These are phyloP conservation scores for Thryonomys swinderianus DNA, from an alignment of 2,113 vertebrate genomes.

Conservation along the genomic window DNA sequence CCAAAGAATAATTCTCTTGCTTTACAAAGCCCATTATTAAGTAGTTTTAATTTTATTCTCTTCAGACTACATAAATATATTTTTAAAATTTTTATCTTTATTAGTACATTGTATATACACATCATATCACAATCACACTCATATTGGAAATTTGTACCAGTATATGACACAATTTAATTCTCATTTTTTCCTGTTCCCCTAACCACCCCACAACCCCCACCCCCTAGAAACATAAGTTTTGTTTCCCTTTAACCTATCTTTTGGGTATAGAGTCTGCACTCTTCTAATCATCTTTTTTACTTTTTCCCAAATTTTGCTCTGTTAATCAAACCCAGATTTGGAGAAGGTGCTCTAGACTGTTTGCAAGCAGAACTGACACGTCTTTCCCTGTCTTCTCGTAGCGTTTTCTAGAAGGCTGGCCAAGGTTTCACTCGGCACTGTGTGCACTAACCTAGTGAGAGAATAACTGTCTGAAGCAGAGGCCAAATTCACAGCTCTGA, in stretches of 20 bases:
- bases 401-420: neutral
- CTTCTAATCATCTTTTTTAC: neutral
- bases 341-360: neutral
- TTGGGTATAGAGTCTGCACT: neutral
- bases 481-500: neutral
- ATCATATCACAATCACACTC: no score
- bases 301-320: neutral
- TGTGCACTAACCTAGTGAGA: neutral
- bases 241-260: neutral
- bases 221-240: no score
- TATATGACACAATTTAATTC: no score
- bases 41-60: no score
- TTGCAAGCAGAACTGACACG: neutral
- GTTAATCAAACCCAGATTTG: constrained; percentile 20
- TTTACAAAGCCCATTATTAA: no score
- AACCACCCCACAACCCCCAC: no score
- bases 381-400: neutral
- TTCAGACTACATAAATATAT: no score
- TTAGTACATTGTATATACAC: no score
- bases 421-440: neutral
- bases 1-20: no score
- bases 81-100: no score
- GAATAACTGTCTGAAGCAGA: neutral
- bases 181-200: no score
- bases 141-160: no score